Conservation (phyloP, 2,888 invertebrate species). For the Drosophila buzzatii region DNA sequence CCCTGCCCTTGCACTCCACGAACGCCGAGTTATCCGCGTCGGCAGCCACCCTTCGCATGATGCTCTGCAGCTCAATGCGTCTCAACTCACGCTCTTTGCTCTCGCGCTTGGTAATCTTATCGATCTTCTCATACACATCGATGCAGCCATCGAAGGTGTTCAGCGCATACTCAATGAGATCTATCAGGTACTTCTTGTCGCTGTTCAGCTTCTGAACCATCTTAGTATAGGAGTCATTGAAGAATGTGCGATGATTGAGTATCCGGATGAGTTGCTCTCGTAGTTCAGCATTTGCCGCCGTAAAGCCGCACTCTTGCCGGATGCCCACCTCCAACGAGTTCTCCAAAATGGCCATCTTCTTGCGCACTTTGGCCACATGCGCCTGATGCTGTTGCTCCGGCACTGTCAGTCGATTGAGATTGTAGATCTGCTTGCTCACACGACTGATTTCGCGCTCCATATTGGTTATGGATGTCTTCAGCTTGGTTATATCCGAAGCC, state of each 20-base stretch:
- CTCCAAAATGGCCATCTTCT: slow-evolving; percentile 80
- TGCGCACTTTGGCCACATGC: slow-evolving; percentile 73
- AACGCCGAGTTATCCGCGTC: slow-evolving; percentile 80
- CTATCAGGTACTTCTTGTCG: slow-evolving; percentile 84
- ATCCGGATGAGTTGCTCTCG: slow-evolving; percentile 79
- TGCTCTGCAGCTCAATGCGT: slow-evolving; percentile 82
- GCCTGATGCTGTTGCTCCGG: slow-evolving; percentile 83
- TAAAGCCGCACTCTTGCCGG: slow-evolving; percentile 82
- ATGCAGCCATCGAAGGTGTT: slow-evolving; percentile 83
- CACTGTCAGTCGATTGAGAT: slow-evolving; percentile 81
- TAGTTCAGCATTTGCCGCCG: slow-evolving; percentile 78
- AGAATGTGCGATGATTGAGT: slow-evolving; percentile 80
- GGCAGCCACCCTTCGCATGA: slow-evolving; percentile 81
- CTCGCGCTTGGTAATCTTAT: slow-evolving; percentile 75
- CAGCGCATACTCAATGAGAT: slow-evolving; percentile 83
- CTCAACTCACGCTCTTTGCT: slow-evolving; percentile 77
- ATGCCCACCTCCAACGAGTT: slow-evolving; percentile 83
- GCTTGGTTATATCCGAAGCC: slow-evolving; percentile 73
- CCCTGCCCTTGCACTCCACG: slow-evolving; percentile 76
- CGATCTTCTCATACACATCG: slow-evolving; percentile 83
- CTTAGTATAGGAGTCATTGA: slow-evolving; percentile 83
- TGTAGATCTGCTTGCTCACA: slow-evolving; percentile 80
- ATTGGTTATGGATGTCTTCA: slow-evolving; percentile 77
- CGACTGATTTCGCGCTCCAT: slow-evolving; percentile 81
- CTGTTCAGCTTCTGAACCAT: slow-evolving; percentile 82